Percentiles rank a stretch among this genome's conserved stretches.
phyloP scores from a whole-genome alignment of 1,140 invertebrate genomes.

The Grapholita molesta region DNA sequence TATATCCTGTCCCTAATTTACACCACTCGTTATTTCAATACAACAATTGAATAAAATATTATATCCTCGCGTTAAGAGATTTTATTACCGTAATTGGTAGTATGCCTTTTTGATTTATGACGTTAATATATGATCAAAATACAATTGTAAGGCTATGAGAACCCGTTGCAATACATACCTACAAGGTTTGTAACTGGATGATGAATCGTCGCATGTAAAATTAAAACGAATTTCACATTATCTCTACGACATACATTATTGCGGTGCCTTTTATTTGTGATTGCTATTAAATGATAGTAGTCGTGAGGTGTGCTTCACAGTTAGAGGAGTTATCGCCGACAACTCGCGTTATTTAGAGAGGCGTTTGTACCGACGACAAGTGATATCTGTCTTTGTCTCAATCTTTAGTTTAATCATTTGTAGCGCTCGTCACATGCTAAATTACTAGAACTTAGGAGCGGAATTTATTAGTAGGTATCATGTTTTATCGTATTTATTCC shows the following conservation, averaged over 20 bases:
- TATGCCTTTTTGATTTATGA: background rate
- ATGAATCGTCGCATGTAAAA: constrained; percentile 7
- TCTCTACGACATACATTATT: constrained; percentile 28
- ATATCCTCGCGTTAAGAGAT: background rate
- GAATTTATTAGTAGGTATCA: background rate
- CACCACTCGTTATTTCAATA: background rate
- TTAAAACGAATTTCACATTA: constrained; percentile 11
- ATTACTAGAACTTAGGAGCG: background rate
- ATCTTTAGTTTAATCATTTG: constrained; percentile 55
- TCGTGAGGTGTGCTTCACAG: constrained; percentile 28
- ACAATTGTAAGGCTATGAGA: background rate
- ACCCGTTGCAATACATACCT: background rate
- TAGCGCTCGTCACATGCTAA: constrained; percentile 44
- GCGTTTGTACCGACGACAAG: constrained; percentile 64
- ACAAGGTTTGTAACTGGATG: background rate
- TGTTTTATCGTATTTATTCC: background rate
- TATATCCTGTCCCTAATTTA: background rate
- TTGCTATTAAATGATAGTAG: constrained; percentile 71
- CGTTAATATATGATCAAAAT: background rate
- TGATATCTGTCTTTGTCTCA: constrained; percentile 59
- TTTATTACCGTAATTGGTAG: constrained; percentile 1
- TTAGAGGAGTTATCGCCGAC: constrained; percentile 55
- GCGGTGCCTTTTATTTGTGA: constrained; percentile 59
- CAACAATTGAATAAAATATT: background rate
- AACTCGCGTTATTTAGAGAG: constrained; percentile 51